These are phyloP conservation scores for Marasmarcha lunaedactyla DNA, from an alignment of 2,888 invertebrate genomes.

Conservation along the genomic window DNA sequence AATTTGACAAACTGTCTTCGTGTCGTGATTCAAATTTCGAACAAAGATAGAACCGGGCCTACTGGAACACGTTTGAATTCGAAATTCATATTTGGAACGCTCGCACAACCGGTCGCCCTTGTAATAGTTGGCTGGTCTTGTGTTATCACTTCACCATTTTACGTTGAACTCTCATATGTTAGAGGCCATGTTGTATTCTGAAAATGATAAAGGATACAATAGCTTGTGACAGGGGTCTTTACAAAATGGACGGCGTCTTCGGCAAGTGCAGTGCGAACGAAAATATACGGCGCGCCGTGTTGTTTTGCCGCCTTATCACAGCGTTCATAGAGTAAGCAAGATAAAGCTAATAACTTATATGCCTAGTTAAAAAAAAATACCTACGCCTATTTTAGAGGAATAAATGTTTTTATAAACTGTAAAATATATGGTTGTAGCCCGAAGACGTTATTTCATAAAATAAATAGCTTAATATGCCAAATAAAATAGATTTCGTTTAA, in stretches of 20 bases:
- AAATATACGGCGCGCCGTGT: constrained; percentile 66
- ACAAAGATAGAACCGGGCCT: constrained; percentile 13
- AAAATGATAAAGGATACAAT: neutral
- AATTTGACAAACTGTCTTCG: no score
- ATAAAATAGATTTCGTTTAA: no score
- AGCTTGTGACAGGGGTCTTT: constrained; percentile 36
- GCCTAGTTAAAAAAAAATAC: no score
- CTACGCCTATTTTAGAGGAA: no score
- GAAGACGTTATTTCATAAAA: no score
- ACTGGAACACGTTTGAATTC: constrained; percentile 57
- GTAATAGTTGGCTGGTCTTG: constrained; percentile 68
- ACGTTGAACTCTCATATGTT: constrained; percentile 20
- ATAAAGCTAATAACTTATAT: no score
- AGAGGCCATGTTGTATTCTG: neutral
- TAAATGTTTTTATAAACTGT: no score
- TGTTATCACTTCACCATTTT: constrained; percentile 54
- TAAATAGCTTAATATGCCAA: no score
- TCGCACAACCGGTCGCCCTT: constrained; percentile 64
- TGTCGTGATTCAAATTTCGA: no score
- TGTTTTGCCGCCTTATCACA: constrained; percentile 70
- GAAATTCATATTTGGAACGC: constrained; percentile 64
- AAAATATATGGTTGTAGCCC: no score
- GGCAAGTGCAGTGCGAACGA: constrained; percentile 69
- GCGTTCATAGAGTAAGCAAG: constrained; percentile 34
- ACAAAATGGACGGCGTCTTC: constrained; percentile 43